Base-by-base conservation (phyloP, 1,140 invertebrate genomes). In the Samia ricini region DNA sequence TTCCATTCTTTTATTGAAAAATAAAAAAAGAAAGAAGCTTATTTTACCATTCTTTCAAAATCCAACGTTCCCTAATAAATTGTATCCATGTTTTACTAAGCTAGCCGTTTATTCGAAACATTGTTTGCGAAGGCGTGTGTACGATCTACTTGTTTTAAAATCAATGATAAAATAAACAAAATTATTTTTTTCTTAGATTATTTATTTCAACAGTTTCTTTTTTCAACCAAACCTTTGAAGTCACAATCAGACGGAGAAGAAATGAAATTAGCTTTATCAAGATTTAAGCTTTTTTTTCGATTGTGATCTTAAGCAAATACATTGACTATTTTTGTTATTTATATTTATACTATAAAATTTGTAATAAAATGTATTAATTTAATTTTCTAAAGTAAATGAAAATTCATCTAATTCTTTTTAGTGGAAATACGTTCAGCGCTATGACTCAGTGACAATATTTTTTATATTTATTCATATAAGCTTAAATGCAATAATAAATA, bases 1-100 rank as follows among this genome's bases (percentile, higher is more conserved):
- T 12, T 55, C 59, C 21, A 26, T 66, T 21, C 48, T 67, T 71
- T 67, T 66, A 61, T 63, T 42, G 60, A 59, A 58, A 52, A 52
- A 52, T 49, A 54, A 60, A 51, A 23, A 15, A 58, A 52, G 21
- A 52, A 56, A 54, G 56, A 51, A 23, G 15, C 12, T 60, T 56
- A 36, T 52, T 61, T 67, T 66, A 64, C 58, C 56, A 23, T 65
- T 58, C 8, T 57, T 60, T 56, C 48, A 49, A 20, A 23, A 52
- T 52, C 50, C 50, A 52, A 23, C 20, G 50, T 21, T 15, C 19
- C 50, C 6, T 54, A 69, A 74, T 74, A 79, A 69, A 72, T 76
- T 69, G 68, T 71, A 68, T 64, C 56, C 68, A 66, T 69, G 70
- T 72, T 80, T 52, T 52, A 52, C 50, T 52, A 52, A 52, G 50